These are phyloP conservation scores for Betta splendens DNA, from an alignment of 2,797 vertebrate species.

Conservation along the genomic window DNA sequence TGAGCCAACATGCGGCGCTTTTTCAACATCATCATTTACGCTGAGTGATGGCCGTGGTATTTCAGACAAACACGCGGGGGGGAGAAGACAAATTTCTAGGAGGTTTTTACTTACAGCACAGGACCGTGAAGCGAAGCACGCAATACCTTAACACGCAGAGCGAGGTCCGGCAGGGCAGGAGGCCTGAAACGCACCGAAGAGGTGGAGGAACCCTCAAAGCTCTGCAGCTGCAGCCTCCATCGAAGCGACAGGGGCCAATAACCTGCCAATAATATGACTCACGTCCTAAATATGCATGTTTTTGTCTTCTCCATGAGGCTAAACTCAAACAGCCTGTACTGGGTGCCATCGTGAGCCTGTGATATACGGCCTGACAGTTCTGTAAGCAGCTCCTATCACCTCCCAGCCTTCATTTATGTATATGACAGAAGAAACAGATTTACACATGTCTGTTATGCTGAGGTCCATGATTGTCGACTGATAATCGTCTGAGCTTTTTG, in stretches of 20 bases:
- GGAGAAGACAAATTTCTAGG: constrained; percentile 56
- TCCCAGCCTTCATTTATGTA: background rate
- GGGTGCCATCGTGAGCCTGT: constrained; percentile 26
- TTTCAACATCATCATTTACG: constrained; percentile 69
- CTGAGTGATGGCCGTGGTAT: constrained; percentile 64
- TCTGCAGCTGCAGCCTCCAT: too few species aligned
- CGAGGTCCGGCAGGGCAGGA: background rate
- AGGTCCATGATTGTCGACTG: background rate
- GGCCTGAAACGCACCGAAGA: constrained; percentile 9
- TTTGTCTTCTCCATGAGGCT: constrained; percentile 6
- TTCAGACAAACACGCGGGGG: constrained; percentile 63
- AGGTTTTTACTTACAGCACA: constrained; percentile 68
- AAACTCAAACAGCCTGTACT: constrained; percentile 19
- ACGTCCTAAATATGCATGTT: background rate
- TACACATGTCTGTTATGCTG: background rate
- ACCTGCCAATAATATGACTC: background rate
- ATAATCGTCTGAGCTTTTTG: background rate
- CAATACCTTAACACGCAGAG: constrained; percentile 26
- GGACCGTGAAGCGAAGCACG: constrained; percentile 35
- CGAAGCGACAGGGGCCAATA: too few species aligned
- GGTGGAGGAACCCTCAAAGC: constrained; percentile 5
- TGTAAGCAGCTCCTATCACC: constrained; percentile 19
- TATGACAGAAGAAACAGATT: too few species aligned
- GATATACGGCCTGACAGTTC: background rate
- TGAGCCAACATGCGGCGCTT: constrained; percentile 49